These are phyloP conservation scores for Agelas oroides DNA, from an alignment of 37 sponge, comb jelly and placozoan species.

Conservation along the genomic window DNA sequence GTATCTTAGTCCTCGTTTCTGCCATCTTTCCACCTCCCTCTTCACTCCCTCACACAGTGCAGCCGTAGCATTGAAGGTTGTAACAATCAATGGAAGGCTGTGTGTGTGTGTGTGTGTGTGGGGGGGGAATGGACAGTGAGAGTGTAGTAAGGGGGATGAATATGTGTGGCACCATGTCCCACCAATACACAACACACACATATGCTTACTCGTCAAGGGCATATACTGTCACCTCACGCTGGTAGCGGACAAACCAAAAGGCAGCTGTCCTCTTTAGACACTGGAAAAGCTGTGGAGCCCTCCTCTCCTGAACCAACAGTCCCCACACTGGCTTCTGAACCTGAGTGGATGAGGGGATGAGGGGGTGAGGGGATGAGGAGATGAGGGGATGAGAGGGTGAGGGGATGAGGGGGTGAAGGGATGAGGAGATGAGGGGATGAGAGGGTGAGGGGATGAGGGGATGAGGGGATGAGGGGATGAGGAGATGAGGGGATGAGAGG, in stretches of 20 bases:
- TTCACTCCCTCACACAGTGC: constrained; percentile 9
- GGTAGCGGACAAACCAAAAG: not conserved
- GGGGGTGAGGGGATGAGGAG: too few species aligned
- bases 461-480: too few species aligned
- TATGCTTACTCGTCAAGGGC: constrained; percentile 52
- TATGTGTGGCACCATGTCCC: too few species aligned
- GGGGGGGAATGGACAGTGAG: not conserved
- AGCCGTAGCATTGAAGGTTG: constrained; percentile 12
- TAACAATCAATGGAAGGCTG: constrained; percentile 36
- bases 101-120: not conserved
- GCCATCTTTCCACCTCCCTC: constrained; percentile 22
- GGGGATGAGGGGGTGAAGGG: too few species aligned
- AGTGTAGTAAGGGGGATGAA: not conserved
- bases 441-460: too few species aligned
- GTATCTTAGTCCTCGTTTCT: constrained; percentile 6
- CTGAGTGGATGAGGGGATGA: not conserved
- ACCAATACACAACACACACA: not conserved
- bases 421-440: too few species aligned
- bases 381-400: too few species aligned
- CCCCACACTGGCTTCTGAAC: constrained; percentile 27
- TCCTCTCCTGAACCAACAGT: not conserved
- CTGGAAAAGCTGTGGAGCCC: constrained; percentile 23
- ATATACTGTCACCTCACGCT: constrained; percentile 12
- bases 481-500: too few species aligned
- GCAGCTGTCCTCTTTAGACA: not conserved